Base-by-base conservation (phyloP, 2,888 invertebrate species). In the Plagodis dolabraria region DNA sequence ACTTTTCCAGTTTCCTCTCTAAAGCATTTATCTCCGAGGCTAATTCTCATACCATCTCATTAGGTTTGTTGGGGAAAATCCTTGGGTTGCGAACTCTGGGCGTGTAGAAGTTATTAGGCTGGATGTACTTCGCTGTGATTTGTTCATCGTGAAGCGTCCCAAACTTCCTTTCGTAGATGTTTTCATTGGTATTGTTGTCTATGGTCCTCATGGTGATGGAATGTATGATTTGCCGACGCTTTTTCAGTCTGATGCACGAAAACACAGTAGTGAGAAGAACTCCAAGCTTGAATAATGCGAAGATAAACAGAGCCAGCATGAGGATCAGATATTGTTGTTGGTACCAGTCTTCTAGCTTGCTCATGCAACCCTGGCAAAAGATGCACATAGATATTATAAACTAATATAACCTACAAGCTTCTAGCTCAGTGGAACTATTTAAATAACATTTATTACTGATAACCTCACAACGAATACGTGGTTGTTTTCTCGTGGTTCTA, bases 271-370 rank as follows among this genome's bases (percentile, higher is more conserved):
- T 95, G 6, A 96, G 85, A 6, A 97, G 88, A 0, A 96, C 95
- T 51, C 94, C 94, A 58, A 97, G 94, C 82, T 97, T 96, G 48
- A 96, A 93, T n/a, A 96, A 80, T 0, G 96, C 95, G 22, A 96
- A 87, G 2, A 95, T 87, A 54, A 97, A 89, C 22, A 96, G 94
- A 22, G 94, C 93, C 5, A 93, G 92, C 74, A 97, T 91, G 69
- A 97, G 94, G 42, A 96, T 87, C 34, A 95, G 81, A 71, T 96
- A 96, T 69, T 97, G 97, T 60, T 96, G 94, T 57, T 96, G 94
- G 76, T 96, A 96, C 97, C 97, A 97, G 60, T 94, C 94, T 80
- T 96, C 96, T 56, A 97, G 84, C 79, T 93, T 93, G 36, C 91
- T 93, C 47, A 95, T 85, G 69, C 97, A 97, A 33, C 96, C 95